phyloP scores from a whole-genome alignment of 1,140 invertebrate genomes.

The Amyelois transitella region DNA sequence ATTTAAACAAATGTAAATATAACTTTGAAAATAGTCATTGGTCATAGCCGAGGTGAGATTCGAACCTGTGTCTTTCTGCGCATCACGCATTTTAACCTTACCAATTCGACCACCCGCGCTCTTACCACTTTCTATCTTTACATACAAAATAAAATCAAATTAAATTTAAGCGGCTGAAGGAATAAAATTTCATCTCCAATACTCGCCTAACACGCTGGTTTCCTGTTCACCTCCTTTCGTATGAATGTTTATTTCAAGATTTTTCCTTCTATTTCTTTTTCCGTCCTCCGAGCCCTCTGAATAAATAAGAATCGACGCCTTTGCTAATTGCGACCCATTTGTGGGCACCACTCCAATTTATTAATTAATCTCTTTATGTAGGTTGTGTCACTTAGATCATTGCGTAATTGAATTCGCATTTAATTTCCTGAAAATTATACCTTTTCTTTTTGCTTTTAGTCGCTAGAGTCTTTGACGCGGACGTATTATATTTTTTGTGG shows the following conservation, averaged over 20 bases:
- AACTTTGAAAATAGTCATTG: neutral
- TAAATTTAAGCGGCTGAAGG: too few relatives aligned
- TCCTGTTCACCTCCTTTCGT: constrained; percentile 12
- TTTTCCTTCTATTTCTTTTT: constrained; percentile 39
- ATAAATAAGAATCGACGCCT: constrained; percentile 48
- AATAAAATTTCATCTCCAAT: neutral
- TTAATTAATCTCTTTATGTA: constrained; percentile 13
- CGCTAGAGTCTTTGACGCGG: too few relatives aligned
- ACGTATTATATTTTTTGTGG: too few relatives aligned
- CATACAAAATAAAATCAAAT: too few relatives aligned
- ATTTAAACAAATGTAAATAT: neutral
- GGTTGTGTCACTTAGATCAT: constrained; percentile 21
- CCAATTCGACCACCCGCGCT: too few relatives aligned
- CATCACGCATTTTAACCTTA: too few relatives aligned
- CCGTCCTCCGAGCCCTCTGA: constrained; percentile 31
- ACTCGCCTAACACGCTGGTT: neutral
- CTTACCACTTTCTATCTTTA: too few relatives aligned
- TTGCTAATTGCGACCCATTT: constrained; percentile 41
- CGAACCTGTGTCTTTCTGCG: too few relatives aligned
- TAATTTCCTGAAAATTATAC: constrained; percentile 8
- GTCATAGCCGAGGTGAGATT: too few relatives aligned
- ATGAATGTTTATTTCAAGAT: constrained; percentile 39
- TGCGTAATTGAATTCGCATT: constrained; percentile 26
- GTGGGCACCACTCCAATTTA: constrained; percentile 2
- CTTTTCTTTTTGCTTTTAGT: too few relatives aligned